Base-by-base conservation (phyloP, 2,797 vertebrate genomes). In the Decapterus maruadsi region DNA sequence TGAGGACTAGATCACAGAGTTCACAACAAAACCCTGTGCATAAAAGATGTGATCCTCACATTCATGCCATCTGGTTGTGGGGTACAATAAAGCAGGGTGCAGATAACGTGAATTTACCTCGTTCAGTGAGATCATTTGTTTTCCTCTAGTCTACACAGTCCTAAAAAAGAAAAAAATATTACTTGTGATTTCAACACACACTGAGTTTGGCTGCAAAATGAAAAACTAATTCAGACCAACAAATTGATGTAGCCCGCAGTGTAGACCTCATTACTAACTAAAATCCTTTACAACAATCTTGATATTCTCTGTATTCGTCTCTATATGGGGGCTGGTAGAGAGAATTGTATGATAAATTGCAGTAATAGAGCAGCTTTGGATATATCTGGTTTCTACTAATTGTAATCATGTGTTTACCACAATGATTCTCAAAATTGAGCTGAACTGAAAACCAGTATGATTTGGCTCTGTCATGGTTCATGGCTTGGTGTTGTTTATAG, bases 1-100 rank as follows among this genome's bases (percentile, higher is more conserved):
- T 63, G 31, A n/a, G 11, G 46, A 75, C 29, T 51, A 69, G 54
- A 71, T 74, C 55, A 64, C 55, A 66, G 46, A 50, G 8, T 26
- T 16, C 29, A 72, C 51, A 68, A 26, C 43, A 68, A 55, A 34
- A 26, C 1, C 17, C n/a, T 46, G 42, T 59, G 58, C 59, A 78
- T 77, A 19, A 68, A 82, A 80, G 42, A 77, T 50, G 4, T 56
- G 38, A 65, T 62, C 10, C 20, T 34, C 20, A 38, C 46, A 55
- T 45, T 64, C 57, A 61, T 53, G 4, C n/a, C 45, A 50, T 77
- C 71, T 56, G 40, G 17, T 40, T 62, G 19, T 74, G 50, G 31
- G 31, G 14, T 57, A 69, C n/a, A 69, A 36, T 73, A 70, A 77
- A 61, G 16, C 31, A 40, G 59, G 17, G 48, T 77, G 7, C 54